These are phyloP conservation scores for Drosophila parvula DNA, from an alignment of 1,140 invertebrate genomes.

Conservation along the genomic window DNA sequence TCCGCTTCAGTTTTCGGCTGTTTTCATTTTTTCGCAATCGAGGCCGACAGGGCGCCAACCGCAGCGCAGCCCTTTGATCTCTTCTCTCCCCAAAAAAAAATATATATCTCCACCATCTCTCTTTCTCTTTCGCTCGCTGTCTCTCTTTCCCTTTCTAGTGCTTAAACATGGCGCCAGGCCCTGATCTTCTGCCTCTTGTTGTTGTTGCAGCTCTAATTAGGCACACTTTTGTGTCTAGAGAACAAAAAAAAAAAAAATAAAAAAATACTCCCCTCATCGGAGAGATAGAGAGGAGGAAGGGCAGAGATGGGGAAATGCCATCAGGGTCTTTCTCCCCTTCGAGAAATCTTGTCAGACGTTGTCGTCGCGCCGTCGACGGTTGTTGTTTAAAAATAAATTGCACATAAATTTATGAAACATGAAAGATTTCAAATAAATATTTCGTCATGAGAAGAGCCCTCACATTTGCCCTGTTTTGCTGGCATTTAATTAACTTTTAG, in stretches of 20 bases:
- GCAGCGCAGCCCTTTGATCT: slow-evolving; percentile 69
- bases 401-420: slow-evolving; percentile 82
- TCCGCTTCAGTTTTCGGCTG: slow-evolving; percentile 16
- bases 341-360: slow-evolving; percentile 50
- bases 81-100: slow-evolving; percentile 29
- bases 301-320: slow-evolving; percentile 13
- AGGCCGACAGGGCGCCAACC: slow-evolving; percentile 57
- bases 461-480: not conserved
- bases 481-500: slow-evolving; percentile 10
- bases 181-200: slow-evolving; percentile 37
- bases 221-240: slow-evolving; percentile 64
- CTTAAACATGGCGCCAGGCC: slow-evolving; percentile 70
- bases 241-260: not conserved
- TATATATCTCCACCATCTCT: not conserved
- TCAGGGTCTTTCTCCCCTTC: slow-evolving; percentile 47
- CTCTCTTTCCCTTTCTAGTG: slow-evolving; percentile 30
- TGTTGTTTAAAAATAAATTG: slow-evolving; percentile 79
- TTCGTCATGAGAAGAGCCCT: slow-evolving; percentile 57
- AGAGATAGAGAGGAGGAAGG: not conserved
- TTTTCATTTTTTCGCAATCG: slow-evolving; percentile 68
- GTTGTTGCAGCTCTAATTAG: slow-evolving; percentile 76
- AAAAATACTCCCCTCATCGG: not conserved
- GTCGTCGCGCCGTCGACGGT: slow-evolving; percentile 59
- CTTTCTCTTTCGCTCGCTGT: slow-evolving; percentile 1
- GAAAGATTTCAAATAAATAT: slow-evolving; percentile 83